Percentiles rank a stretch among this genome's conserved stretches.
phyloP scores from a whole-genome alignment of 2,113 vertebrate species.

The Chascanopsetta lugubris region DNA sequence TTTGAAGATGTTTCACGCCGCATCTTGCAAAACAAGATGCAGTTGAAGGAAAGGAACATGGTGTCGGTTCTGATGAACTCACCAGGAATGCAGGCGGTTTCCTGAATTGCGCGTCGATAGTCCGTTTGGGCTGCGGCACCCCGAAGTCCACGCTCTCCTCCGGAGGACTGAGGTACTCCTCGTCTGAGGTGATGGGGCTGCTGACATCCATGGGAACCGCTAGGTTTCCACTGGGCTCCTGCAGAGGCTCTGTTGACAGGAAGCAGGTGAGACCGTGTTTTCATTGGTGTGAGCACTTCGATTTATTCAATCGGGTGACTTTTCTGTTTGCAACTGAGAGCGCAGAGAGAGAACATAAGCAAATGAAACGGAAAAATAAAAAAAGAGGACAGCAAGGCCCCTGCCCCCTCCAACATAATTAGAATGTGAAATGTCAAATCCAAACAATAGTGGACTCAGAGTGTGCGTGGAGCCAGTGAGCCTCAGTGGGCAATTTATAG shows the following conservation, averaged over 20 bases:
- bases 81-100: slow-evolving; percentile 94
- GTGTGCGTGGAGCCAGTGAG: slow-evolving; percentile 57
- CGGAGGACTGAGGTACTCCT: slow-evolving; percentile 96
- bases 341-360: background rate
- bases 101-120: slow-evolving; percentile 85
- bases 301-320: background rate
- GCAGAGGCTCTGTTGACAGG: slow-evolving; percentile 65
- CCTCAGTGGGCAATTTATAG: slow-evolving; percentile 77
- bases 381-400: background rate
- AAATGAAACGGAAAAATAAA: too few species aligned
- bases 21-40: slow-evolving; percentile 3
- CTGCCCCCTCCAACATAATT: slow-evolving; percentile 18
- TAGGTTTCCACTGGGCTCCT: slow-evolving; percentile 75
- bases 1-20: too few species aligned
- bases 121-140: slow-evolving; percentile 63
- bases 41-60: slow-evolving; percentile 2
- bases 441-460: slow-evolving; percentile 69
- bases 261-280: background rate
- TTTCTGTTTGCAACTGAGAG: background rate
- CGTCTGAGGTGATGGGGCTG: slow-evolving; percentile 97
- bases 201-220: slow-evolving; percentile 82
- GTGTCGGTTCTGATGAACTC: slow-evolving; percentile 29
- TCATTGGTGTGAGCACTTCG: background rate
- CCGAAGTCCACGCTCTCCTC: slow-evolving; percentile 90
- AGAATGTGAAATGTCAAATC: slow-evolving; percentile 42